Conservation (phyloP, 2,797 vertebrate genomes). For the Argya squamiceps region DNA sequence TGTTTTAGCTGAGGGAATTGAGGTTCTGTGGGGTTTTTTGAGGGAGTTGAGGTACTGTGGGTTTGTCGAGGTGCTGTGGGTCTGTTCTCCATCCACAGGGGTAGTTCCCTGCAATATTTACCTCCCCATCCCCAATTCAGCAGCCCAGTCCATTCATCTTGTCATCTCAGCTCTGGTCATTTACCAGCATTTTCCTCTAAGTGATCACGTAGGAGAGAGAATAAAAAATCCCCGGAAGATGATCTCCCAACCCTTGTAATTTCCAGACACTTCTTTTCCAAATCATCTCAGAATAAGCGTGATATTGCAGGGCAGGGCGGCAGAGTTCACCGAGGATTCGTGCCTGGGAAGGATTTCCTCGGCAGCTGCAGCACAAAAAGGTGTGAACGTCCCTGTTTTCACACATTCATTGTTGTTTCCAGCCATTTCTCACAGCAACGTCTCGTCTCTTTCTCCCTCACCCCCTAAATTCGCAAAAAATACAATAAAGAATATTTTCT, state of each 20-base stretch:
- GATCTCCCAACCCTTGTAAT: not conserved
- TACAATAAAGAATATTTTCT: not conserved
- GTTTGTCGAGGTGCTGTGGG: not conserved
- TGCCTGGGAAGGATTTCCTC: not conserved
- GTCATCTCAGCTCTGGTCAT: not conserved
- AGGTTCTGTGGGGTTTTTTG: no score
- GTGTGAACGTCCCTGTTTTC: not conserved
- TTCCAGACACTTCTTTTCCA: not conserved
- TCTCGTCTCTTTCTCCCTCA: not conserved
- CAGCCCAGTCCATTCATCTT: not conserved
- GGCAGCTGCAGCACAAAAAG: not conserved
- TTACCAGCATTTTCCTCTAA: not conserved
- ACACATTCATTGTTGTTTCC: not conserved
- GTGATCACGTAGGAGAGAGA: not conserved
- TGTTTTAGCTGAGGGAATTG: not conserved
- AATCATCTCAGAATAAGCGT: accelerated
- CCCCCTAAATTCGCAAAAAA: not conserved
- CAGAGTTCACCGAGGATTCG: not conserved
- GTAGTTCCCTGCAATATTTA: accelerated
- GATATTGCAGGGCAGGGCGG: not conserved
- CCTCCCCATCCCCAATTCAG: not conserved
- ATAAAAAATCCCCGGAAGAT: not conserved
- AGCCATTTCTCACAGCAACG: not conserved
- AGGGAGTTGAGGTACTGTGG: not conserved
- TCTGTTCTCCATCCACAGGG: not conserved